Evolutionary conservation across 1,140 invertebrate genomes (phyloP), one percentile per base, ranked within the genome.

Genomic region (Drosophila malerkotliana): DNA sequence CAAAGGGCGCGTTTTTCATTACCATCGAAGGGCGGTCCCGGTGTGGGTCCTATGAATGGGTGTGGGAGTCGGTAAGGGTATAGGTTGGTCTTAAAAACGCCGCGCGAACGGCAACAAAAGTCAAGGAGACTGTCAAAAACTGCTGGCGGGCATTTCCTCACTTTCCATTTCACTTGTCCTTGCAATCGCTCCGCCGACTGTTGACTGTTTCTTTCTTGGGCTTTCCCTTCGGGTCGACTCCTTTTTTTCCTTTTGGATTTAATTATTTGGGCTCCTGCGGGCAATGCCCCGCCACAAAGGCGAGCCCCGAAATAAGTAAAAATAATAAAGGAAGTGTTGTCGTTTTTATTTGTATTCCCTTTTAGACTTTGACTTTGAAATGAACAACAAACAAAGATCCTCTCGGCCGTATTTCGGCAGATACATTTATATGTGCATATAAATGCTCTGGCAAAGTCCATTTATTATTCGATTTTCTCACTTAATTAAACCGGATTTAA

Each of bases 1-100:
- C 83, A 88, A 89, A 89, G 84, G 79, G 64, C 79, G 83, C 79
- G 63, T 79, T 88, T 87, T 87, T 88, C 83, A 87, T 87, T 87
- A 87, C 82, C 82, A 87, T 67, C 74, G 58, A 64, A 52, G 62
- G 61, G 63, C 32, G 62, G 45, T 32, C 26, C 41, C 41, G 41
- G 41, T 9, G 14, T 44, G 52, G 47, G 52, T 48, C 28, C 34
- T 37, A 37, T 37, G 53, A 34, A 49, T 8, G 44, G 18, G 48
- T 3, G 15, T 6, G 14, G 18, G 48, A 32, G 12, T 44, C 63
- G 66, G 39, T 58, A 30, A 4, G 34, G 34, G 34, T 37, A n/a
- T n/a, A 37, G 34, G 34, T 37, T 32, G 72, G 59, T 72, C 79
- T 79, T 88, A 79, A 88, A 83, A 85, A 72, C 71, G 62, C 57